A percentile compares a stretch with the other conserved stretches of the same genome.
These are phyloP conservation scores for Augochlora pura DNA, from an alignment of 1,140 invertebrate species.

Conservation along the genomic window DNA sequence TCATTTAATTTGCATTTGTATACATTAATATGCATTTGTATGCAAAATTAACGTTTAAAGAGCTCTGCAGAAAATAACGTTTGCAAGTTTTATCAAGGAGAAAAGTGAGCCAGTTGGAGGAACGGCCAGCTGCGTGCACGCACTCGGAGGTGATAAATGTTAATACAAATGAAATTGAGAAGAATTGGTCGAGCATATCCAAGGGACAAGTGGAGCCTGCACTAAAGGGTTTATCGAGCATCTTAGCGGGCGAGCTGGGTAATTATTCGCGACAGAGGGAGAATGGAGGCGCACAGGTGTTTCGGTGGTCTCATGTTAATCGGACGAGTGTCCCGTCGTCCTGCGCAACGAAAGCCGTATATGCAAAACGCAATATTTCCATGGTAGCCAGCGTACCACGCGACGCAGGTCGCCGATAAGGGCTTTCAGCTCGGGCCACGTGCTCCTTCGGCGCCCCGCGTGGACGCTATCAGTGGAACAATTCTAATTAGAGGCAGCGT, in stretches of 20 bases:
- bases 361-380: slow-evolving; percentile 67
- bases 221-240: slow-evolving; percentile 27
- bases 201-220: too few species aligned
- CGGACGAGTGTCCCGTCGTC: slow-evolving; percentile 60
- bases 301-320: slow-evolving; percentile 77
- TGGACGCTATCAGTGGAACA: slow-evolving; percentile 64
- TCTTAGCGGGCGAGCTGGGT: slow-evolving; percentile 38
- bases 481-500: slow-evolving; percentile 66
- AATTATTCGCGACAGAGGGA: slow-evolving; percentile 50
- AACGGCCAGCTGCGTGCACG: too few species aligned
- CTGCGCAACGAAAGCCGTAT: slow-evolving; percentile 48
- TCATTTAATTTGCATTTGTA: too few species aligned
- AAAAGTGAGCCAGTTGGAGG: too few species aligned
- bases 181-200: too few species aligned
- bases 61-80: too few species aligned
- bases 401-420: slow-evolving; percentile 64
- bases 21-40: too few species aligned
- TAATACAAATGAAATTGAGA: too few species aligned
- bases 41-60: too few species aligned
- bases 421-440: slow-evolving; percentile 56
- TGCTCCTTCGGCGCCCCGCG: slow-evolving; percentile 48
- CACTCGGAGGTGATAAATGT: too few species aligned
- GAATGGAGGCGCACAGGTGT: slow-evolving; percentile 69
- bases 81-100: too few species aligned
- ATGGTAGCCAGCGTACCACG: slow-evolving; percentile 62